Evolutionary conservation across 2,888 invertebrate species (phyloP), one percentile per base, ranked within the genome.

Genomic region (Gibbula magus): DNA sequence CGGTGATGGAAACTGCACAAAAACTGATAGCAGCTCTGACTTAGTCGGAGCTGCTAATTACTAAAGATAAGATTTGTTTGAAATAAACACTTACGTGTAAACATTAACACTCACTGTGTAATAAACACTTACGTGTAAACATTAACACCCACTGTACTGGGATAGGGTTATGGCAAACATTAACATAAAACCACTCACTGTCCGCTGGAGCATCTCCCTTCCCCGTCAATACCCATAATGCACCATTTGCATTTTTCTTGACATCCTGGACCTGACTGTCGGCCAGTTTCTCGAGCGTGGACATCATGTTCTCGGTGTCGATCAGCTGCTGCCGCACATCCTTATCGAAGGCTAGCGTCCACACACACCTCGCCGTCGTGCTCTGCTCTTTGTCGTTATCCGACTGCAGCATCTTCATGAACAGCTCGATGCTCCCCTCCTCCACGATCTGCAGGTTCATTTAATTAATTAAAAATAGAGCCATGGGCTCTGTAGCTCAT

Each of bases 331-430:
- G 84, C 25, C 87, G 83, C 0, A 89, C 89, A 10, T 86, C 85
- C 79, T 90, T 87, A 81, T 91, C 91, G 66, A 91, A 91, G 7
- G 89, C 82, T n/a, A 91, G 83, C 10, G 89, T 89, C 90, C 90
- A 91, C 5, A 91, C 79, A 16, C 88, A 86, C 3, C 88, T 78
- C 2, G 88, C 88, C 8, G 89, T 85, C 0, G 86, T 86, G 20
- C 86, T 85, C 51, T 89, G 88, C 75, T 91, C 91, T 16, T 87
- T 84, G 8, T 83, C 83, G 52, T 88, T 86, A 0, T 88, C 88
- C 35, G 84, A 82, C 76, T 86, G 85, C 20, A 90, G 78, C 88
- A 91, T 88, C 52, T 84, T 81, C 8, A 86, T 74, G 54, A 91
- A 86, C 32, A 87, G 76, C 2, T 86, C 87, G 3, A 91, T 78